phyloP scores from a whole-genome alignment of 2,797 vertebrate species.

The Mormyrus proboscirostris region DNA sequence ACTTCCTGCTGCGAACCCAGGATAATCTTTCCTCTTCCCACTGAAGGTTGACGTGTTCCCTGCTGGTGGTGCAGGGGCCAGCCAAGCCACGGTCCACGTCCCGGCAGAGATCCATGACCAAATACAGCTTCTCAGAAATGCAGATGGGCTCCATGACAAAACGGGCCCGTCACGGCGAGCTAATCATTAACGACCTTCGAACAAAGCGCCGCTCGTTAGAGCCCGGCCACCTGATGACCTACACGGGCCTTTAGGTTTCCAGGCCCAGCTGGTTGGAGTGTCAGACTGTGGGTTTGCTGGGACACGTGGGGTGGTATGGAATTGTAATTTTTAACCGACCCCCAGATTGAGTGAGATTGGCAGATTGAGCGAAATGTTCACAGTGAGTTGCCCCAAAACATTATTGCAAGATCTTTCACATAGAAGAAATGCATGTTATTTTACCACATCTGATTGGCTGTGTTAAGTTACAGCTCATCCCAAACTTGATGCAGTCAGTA shows the following conservation, averaged over 20 bases:
- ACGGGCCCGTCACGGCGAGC: neutral
- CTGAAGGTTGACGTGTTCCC: constrained; percentile 3
- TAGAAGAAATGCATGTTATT: neutral
- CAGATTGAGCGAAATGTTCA: neutral
- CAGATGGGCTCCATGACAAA: neutral
- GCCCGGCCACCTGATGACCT: neutral
- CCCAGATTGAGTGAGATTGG: neutral
- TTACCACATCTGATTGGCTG: neutral
- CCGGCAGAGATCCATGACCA: neutral
- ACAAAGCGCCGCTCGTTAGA: neutral
- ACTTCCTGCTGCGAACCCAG: neutral
- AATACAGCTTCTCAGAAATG: neutral
- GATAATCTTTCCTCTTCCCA: neutral
- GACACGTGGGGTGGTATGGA: neutral
- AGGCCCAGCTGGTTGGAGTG: neutral
- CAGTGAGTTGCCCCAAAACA: neutral
- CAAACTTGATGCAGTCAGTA: neutral
- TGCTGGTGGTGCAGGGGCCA: neutral
- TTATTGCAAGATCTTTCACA: neutral
- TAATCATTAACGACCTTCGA: neutral
- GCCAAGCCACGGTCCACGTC: neutral
- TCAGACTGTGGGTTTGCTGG: neutral
- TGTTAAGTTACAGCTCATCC: neutral
- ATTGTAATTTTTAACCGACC: neutral
- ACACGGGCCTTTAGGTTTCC: neutral